Base-by-base conservation (phyloP, 2,797 vertebrate genomes). In the Geotrypetes seraphini region DNA sequence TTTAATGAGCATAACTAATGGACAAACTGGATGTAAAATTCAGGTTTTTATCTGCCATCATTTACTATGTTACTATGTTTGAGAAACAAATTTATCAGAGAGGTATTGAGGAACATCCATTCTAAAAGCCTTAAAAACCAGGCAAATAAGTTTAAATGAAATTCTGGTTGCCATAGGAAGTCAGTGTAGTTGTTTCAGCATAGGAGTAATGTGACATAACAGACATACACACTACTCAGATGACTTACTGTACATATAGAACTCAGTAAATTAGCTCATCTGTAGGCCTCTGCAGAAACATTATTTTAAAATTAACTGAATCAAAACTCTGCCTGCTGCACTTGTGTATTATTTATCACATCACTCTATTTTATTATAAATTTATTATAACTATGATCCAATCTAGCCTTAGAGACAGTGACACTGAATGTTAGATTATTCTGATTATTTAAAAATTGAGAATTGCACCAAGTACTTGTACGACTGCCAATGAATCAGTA, bases 401-500 rank as follows among this genome's bases (percentile, higher is more conserved):
- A 80, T 71, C 72, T 66, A 71, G 69, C 69, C 71, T 71, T 75
- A 73, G 65, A 61, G 66, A 56, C 1, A 49, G 54, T 63, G 63
- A 75, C 68, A 80, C 50, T 70, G 75, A 71, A 80, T 82, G 83
- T 78, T 71, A 78, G 74, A 82, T 85, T 80, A 75, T 74, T 79
- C 66, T 79, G 73, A 83, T 82, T 81, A 81, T 71, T 60, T 73
- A 63, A 67, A 57, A 71, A 72, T 71, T 70, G 73, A 78, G 75
- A 79, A 81, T 75, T 69, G 63, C 65, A 67, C 59, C 63, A 71
- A 81, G 75, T 68, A 76, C 78, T 68, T 71, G 47, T 69, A 72
- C 67, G 63, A 58, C 53, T 69, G 63, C 69, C 73, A 73, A 79
- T 85, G 73, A 72, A 82, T 85, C 78, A 78, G 62, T 41, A 61